Base-by-base conservation (phyloP, 2,113 vertebrate species). In the Amblyornis subalaris region DNA sequence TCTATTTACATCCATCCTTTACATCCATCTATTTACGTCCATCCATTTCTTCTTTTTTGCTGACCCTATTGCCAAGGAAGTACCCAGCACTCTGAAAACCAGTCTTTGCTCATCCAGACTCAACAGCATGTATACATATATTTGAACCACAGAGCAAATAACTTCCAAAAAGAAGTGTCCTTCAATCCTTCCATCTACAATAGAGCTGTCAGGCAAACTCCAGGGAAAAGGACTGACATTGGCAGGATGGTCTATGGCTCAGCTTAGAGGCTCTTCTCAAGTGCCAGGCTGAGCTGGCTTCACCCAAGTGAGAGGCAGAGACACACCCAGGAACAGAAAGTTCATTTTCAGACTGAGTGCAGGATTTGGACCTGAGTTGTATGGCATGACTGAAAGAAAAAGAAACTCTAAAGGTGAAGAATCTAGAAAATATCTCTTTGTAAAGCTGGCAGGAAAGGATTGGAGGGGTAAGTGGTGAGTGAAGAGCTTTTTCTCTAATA, bases 61-160 rank as follows among this genome's bases (percentile, higher is more conserved):
- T 82, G 33, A 54, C 21, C 33, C 42, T 44, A 2, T 74, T 66
- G 12, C 50, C 0, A 1, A 47, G 45, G 40, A 76, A 65, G 64
- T 45, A 23, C 23, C 31, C 36, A 26, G 14, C 22, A 61, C 23
- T 64, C 31, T n/a, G 50, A 85, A 36, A 42, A 76, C 7, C 72
- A 44, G 24, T 24, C 67, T 73, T 66, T 86, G 22, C 29, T 74
- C 25, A n/a, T 44, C 33, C 33, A 62, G 24, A 44, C 26, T 73
- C 29, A 53, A 42, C 26, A n/a, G 18, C 29, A n/a, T 23, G 54
- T 31, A 47, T 0, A 1, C 50, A 62, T 2, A 0, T 44, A 10
- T 58, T 77, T 66, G 72, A 84, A 78, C 44, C 44, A n/a, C 26
- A 42, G 64, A 54, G 47, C 29, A 83, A 90, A 79, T n/a, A n/a